These are phyloP conservation scores for Brachionus calyciflorus DNA, from an alignment of 1,140 invertebrate species.

Conservation along the genomic window DNA sequence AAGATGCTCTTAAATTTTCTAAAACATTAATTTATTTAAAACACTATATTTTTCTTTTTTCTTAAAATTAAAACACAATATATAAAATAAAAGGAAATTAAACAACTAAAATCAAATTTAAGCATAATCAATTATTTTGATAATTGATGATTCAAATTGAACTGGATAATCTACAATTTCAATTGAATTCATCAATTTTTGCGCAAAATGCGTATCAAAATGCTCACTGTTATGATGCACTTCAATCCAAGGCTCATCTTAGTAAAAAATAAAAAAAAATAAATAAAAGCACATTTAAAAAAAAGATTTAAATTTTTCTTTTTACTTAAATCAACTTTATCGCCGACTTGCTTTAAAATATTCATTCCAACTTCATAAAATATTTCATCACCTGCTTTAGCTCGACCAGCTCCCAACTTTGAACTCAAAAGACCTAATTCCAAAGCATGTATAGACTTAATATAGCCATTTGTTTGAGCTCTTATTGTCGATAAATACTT, in stretches of 20 bases:
- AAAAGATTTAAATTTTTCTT: not conserved
- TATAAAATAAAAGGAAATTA: too few relatives aligned
- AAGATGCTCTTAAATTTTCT: too few relatives aligned
- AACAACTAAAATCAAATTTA: not conserved
- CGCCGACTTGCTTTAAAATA: conserved; percentile 33
- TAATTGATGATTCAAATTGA: not conserved
- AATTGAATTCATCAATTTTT: conserved; percentile 5
- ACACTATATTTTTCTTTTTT: not conserved
- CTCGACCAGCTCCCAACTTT: conserved; percentile 37
- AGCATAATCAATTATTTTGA: conserved; percentile 43
- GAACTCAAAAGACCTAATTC: conserved; percentile 1
- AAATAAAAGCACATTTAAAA: not conserved
- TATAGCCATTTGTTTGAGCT: conserved; percentile 9
- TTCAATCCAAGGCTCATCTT: conserved; percentile 34
- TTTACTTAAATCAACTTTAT: conserved; percentile 14
- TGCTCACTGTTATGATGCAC: conserved; percentile 4
- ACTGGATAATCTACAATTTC: conserved; percentile 24
- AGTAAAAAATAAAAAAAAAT: too few relatives aligned
- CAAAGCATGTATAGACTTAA: conserved; percentile 21
- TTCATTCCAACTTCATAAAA: conserved; percentile 32
- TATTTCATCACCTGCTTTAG: conserved; percentile 31
- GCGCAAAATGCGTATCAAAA: not conserved
- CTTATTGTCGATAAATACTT: not conserved
- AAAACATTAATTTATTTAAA: not conserved
- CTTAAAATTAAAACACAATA: not conserved